Base-by-base conservation (phyloP, 2,113 vertebrate species). In the Dasypus novemcinctus region DNA sequence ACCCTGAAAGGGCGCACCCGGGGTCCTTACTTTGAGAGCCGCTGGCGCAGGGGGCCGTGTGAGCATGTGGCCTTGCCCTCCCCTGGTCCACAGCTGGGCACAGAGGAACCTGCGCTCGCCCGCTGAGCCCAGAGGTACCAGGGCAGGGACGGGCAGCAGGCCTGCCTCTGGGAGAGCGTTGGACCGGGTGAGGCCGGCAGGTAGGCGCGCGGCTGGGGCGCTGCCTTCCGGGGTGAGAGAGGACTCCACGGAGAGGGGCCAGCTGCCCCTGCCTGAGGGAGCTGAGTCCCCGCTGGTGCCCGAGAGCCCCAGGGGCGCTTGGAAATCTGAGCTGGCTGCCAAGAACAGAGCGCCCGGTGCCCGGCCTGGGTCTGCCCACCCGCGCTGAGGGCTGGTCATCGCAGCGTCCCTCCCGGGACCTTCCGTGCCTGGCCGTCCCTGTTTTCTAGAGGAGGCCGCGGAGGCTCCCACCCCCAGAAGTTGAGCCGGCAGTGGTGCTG, bases 221-320 rank as follows among this genome's bases (percentile, higher is more conserved):
- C 14, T 20, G n/a, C n/a, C 11, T n/a, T n/a, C n/a, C n/a, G 31
- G 46, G 5, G 78, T 43, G 11, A 49, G 14, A 15, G 33, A 15
- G 25, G 38, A 15, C 11, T 75, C 54, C 54, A 3, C 23, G 23
- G 38, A 13, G 29, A 29, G 14, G 15, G 43, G 74, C 14, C 15
- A 15, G 15, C 4, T 4, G 29, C 36, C 29, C 4, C 33, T 68
- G 64, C n/a, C 31, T 8, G 4, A 36, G 46, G 27, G 41, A 49
- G 18, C 27, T 36, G 31, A 11, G 6, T 52, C 41, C 9, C 78
- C 33, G 69, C 41, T 5, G 11, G 23, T 31, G 54, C 11, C 41
- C 2, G 18, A 33, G 27, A 31, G 27, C 11, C 12, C 10, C 25
- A 2, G 0, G 5, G 13, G 17, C 5, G 5, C n/a, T 49, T 15